Evolutionary conservation across 2,888 invertebrate species (phyloP), one percentile per base, ranked within the genome.

Genomic region (Caenorhabditis uteleia): DNA sequence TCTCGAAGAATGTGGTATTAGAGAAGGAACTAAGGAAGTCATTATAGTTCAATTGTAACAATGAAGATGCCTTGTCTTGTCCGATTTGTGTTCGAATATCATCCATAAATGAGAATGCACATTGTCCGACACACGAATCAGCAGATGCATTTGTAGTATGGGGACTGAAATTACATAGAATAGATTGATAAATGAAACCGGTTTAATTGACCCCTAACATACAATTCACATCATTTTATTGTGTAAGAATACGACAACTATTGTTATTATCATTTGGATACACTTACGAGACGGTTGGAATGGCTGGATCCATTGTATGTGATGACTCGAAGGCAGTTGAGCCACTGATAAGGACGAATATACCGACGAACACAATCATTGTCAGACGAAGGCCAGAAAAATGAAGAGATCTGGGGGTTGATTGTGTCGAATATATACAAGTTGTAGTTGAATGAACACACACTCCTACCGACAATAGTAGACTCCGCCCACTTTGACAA

Each of bases 71-170:
- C 26, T 68, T 69, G 14, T 66, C 70, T 14, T 73, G 61, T 14
- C 80, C 80, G 31, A 80, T 50, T 43, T 80, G 74, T 8, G 56
- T 51, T 29, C 68, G 53, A 44, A 80, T 77, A 10, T 69, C 59
- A 49, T 79, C 78, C 58, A 80, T 74, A 47, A 80, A 79, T 10
- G 57, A 47, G 57, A 80, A 75, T 21, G 80, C 78, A 42, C 80
- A 80, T 43, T 80, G 79, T 3, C 80, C 80, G 21, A 77, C 73
- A 43, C 80, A 80, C 3, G 80, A 80, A 48, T 80, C 80, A 0
- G 78, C 69, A 14, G 68, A 74, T 2, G 62, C 51, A 8, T 76
- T 57, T 14, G 55, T 57, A n/a, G 51, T 49, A 31, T 77, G 74
- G 10, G 77, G 78, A 12, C 75, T 75, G 45, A 44, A 70, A 61